A percentile compares a stretch with the other conserved stretches of the same genome.
phyloP scores from a whole-genome alignment of 2,113 vertebrate species.

The Spea bombifrons region DNA sequence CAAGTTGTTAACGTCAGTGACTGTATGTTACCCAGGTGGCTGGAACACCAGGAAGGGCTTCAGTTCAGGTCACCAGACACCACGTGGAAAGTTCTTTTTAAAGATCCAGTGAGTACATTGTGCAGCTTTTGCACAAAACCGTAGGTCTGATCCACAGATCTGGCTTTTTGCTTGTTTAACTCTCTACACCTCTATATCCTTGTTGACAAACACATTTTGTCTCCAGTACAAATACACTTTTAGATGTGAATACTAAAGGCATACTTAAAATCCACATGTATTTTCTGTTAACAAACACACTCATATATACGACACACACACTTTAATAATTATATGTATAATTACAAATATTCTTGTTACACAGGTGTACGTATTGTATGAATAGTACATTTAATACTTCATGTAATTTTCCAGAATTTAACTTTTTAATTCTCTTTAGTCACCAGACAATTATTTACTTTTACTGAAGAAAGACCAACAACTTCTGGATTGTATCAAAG shows the following conservation, averaged over 20 bases:
- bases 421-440: conserved; percentile 10
- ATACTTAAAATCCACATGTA: neutral
- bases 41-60: conserved; percentile 5
- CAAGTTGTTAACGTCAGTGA: neutral
- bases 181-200: too few species aligned
- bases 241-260: neutral
- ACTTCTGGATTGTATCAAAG: neutral
- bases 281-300: too few species aligned
- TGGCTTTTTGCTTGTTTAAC: too few species aligned
- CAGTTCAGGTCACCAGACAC: conserved; percentile 1
- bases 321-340: too few species aligned
- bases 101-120: conserved; percentile 25
- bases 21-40: conserved; percentile 9
- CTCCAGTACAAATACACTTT: neutral
- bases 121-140: too few species aligned
- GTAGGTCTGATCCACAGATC: too few species aligned
- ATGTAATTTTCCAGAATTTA: too few species aligned
- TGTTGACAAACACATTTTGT: too few species aligned
- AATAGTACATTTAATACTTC: too few species aligned
- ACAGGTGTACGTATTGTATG: too few species aligned
- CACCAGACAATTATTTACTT: conserved; percentile 27
- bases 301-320: too few species aligned
- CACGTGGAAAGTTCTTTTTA: conserved; percentile 25
- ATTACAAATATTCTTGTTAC: too few species aligned
- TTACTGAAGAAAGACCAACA: conserved; percentile 16